phyloP scores from a whole-genome alignment of 2,797 vertebrate species.

The Chanos chanos region DNA sequence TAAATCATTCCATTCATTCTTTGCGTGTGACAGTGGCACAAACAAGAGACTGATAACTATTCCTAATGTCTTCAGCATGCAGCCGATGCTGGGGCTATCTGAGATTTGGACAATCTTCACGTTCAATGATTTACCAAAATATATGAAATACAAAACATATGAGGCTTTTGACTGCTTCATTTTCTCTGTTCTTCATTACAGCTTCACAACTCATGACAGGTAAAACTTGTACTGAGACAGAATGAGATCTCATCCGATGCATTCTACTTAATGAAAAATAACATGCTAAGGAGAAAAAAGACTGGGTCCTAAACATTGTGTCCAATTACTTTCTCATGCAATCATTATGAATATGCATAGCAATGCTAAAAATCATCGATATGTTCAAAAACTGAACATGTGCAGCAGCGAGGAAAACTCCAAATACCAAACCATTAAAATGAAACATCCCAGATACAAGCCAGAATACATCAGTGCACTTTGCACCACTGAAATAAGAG shows the following conservation, averaged over 20 bases:
- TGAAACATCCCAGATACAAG: too few relatives aligned
- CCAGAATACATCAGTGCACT: not conserved
- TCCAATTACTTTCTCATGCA: too few relatives aligned
- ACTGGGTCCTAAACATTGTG: too few relatives aligned
- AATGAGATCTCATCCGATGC: too few relatives aligned
- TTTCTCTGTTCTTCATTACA: not conserved
- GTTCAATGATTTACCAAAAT: constrained; percentile 13
- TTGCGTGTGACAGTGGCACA: constrained; percentile 55
- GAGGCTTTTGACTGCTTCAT: not conserved
- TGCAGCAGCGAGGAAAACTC: too few relatives aligned
- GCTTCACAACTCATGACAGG: not conserved
- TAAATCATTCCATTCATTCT: constrained; percentile 66
- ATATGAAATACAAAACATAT: constrained; percentile 13
- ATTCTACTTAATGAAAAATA: too few relatives aligned
- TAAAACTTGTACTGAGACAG: too few relatives aligned
- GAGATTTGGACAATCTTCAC: constrained; percentile 12
- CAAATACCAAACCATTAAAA: too few relatives aligned
- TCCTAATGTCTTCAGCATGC: constrained; percentile 57
- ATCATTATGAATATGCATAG: too few relatives aligned
- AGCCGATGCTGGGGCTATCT: constrained; percentile 27
- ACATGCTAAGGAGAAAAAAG: too few relatives aligned
- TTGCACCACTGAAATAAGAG: not conserved
- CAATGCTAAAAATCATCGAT: too few relatives aligned
- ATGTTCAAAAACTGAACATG: too few relatives aligned
- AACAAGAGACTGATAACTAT: constrained; percentile 58